Conservation (phyloP, 1,140 invertebrate species). For the Hermetia illucens region DNA sequence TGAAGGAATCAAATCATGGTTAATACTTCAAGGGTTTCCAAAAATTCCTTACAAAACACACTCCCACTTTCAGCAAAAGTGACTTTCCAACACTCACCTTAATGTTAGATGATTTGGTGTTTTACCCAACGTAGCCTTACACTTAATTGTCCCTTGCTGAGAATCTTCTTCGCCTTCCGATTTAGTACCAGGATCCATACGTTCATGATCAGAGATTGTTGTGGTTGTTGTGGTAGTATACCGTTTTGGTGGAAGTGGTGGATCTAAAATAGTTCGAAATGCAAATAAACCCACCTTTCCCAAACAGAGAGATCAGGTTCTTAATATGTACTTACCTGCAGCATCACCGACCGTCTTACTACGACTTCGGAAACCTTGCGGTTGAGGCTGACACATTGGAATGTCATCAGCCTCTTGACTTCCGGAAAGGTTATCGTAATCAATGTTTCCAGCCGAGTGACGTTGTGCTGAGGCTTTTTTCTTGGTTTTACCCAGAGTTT, state of each 20-base stretch:
- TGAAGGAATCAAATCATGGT: no score
- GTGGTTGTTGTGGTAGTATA: conserved; percentile 17
- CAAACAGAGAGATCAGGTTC: no score
- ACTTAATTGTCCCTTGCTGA: conserved; percentile 42
- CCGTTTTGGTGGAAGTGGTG: conserved; percentile 12
- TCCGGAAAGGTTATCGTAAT: conserved; percentile 59
- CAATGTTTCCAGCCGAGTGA: conserved; percentile 78
- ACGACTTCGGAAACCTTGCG: conserved; percentile 56
- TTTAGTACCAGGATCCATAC: conserved; percentile 59
- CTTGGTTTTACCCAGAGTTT: conserved; percentile 57
- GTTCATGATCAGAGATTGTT: conserved; percentile 36
- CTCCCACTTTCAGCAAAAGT: no score
- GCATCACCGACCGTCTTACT: conserved; percentile 82
- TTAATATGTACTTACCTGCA: conserved; percentile 39
- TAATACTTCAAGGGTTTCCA: not conserved
- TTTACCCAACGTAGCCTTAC: conserved; percentile 63
- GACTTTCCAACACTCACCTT: conserved; percentile 40
- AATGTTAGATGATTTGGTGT: conserved; percentile 86
- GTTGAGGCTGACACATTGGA: conserved; percentile 28
- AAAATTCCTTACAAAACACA: not conserved
- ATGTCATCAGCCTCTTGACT: conserved; percentile 36
- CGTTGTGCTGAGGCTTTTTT: conserved; percentile 62
- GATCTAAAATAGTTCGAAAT: no score
- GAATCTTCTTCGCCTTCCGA: conserved; percentile 79
- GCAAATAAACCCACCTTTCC: no score